Base-by-base conservation (phyloP, 2,113 vertebrate genomes). In the Stictonetta naevosa region DNA sequence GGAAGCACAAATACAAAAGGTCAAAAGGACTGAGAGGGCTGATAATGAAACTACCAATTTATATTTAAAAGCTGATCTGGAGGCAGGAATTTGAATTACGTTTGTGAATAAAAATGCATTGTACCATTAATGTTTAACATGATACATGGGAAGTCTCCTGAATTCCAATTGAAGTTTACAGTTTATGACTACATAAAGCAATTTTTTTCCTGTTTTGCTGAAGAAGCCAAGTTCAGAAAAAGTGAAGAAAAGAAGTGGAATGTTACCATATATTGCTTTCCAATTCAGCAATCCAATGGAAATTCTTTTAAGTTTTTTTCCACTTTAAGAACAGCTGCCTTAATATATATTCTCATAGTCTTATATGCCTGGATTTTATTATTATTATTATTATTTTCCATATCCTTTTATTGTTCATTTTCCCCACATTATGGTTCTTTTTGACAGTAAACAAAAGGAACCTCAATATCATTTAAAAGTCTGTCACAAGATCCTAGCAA, bases 401-500 rank as follows among this genome's bases (percentile, higher is more conserved):
- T 68, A 83, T 63, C 38, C 21, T 90, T 90, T 90, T 69, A 78
- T 48, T 68, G 50, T 40, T 93, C 55, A 3, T 8, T 88, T 76
- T 89, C 71, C 42, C 44, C n/a, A 56, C 34, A 50, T 69, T 91
- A 76, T 48, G 50, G 6, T 63, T 86, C 28, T 64, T 90, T 92
- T 33, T 92, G 63, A 62, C 87, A 77, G 63, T 83, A 97, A 97
- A 90, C 56, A 79, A 83, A 91, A 93, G 92, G 76, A 94, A 74
- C 19, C 56, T 53, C 26, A 48, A 69, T 84, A 90, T 90, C 29
- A 66, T 90, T 74, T 95, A 72, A 72, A 92, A 94, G 93, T 92
- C 88, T 93, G 83, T 62, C 93, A 93, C 88, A 78, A 83, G 73
- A 94, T 72, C 92, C 74, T 88, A 96, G 88, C 95, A 97, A 90